Conservation (phyloP, 2,113 vertebrate genomes). For the Corvus cornix region DNA sequence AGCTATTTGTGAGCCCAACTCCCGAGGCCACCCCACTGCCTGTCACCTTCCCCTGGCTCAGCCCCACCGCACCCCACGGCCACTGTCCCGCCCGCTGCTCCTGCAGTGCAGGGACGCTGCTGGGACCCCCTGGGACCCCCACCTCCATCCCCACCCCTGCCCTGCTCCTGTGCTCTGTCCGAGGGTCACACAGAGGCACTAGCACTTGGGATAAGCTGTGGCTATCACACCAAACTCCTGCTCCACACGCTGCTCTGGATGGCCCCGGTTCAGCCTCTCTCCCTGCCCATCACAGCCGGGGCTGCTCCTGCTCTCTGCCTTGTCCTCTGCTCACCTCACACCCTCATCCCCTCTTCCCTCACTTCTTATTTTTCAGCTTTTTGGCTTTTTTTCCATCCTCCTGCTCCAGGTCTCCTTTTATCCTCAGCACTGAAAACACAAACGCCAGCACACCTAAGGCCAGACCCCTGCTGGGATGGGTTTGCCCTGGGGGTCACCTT, state of each 20-base stretch:
- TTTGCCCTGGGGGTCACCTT: not conserved
- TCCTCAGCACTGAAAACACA: not conserved
- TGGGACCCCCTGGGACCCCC: not conserved
- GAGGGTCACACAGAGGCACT: fast-evolving
- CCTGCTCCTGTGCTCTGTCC: not conserved
- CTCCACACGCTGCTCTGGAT: not conserved
- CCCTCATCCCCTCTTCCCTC: not conserved
- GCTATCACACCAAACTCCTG: not conserved
- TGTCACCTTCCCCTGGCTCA: not conserved
- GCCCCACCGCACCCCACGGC: fast-evolving
- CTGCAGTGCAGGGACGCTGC: not conserved
- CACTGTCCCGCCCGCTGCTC: not conserved
- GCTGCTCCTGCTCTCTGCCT: not conserved
- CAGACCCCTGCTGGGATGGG: fast-evolving
- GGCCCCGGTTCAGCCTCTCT: not conserved
- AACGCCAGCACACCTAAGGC: not conserved
- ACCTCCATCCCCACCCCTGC: not conserved
- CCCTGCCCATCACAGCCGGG: fast-evolving
- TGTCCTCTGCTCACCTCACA: not conserved
- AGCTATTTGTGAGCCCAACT: not conserved
- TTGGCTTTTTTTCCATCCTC: not conserved
- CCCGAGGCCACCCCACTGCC: not conserved
- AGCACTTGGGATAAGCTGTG: not conserved
- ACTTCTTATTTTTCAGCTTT: not conserved
- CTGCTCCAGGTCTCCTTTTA: not conserved